A percentile compares a stretch with the other conserved stretches of the same genome.
These are phyloP conservation scores for Dicerorhinus sumatrensis DNA, from an alignment of 2,113 vertebrate species.

Conservation along the genomic window DNA sequence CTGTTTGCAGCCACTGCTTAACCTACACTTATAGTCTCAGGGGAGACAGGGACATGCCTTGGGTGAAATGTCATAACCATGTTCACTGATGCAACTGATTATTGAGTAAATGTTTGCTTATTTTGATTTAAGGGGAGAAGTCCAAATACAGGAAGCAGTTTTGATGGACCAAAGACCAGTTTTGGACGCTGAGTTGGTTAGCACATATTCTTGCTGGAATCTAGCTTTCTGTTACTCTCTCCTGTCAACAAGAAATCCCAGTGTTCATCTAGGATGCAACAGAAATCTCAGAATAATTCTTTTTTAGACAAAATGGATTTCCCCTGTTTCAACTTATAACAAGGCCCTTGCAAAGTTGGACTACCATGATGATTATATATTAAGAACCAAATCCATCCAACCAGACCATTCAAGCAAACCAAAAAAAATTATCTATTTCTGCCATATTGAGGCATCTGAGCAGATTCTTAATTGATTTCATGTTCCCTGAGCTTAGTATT, in stretches of 20 bases:
- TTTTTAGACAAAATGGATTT: background rate
- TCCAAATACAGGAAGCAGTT: background rate
- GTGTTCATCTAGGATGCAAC: background rate
- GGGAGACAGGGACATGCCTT: background rate
- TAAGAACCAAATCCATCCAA: background rate
- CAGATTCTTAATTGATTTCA: background rate
- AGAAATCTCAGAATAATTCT: conserved; percentile 9
- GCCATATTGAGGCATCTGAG: background rate
- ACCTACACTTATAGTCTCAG: background rate
- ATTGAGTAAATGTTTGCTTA: background rate
- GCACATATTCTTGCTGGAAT: background rate
- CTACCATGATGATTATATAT: background rate
- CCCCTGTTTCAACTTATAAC: background rate
- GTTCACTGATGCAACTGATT: background rate
- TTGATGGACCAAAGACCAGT: background rate
- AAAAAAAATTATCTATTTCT: background rate
- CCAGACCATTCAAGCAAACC: background rate
- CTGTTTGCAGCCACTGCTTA: background rate
- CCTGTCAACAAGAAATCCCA: background rate
- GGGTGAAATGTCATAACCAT: background rate
- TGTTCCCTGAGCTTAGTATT: background rate
- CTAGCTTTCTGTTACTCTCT: background rate
- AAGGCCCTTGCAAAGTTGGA: background rate
- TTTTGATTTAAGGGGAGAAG: background rate
- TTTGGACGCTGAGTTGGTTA: background rate